Evolutionary conservation across 2,113 vertebrate species (phyloP), one percentile per base, ranked within the genome.

Genomic region (Takifugu flavidus): DNA sequence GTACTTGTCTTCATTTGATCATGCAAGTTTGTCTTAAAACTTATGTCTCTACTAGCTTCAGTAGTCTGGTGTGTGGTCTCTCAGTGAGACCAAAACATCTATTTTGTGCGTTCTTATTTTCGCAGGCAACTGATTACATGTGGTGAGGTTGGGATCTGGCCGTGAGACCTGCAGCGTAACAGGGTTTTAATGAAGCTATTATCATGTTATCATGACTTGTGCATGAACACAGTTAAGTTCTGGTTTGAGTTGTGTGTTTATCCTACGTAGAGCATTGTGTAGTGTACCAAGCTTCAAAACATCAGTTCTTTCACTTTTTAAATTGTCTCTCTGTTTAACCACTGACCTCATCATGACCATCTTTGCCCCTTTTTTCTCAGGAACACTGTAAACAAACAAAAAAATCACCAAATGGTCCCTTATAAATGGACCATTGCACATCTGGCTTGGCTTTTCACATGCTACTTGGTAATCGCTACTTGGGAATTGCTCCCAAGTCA

Each of bases 331-430:
- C 73, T 74, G 69, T 67, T 62, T 67, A 66, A 75, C 77, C 60
- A 47, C 61, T 55, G 68, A 82, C 82, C 74, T 54, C 79, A 88
- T 87, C 82, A 61, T 5, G 71, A 75, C 80, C 65, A 72, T 80
- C 76, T 20, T 20, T 20, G 20, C 20, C 20, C 20, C 20, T 20
- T 20, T 20, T 20, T 20, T 20, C 20, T 20, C 20, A 20, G 68
- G 84, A 89, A 82, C 79, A 88, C 80, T 88, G 75, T 88, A 88
- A 90, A 90, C 88, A 89, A 83, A 87, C 88, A 89, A 74, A 70
- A 55, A 86, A 82, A 84, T 87, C 86, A 85, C 82, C 72, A 62
- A 70, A 72, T 74, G 74, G 72, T 69, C 61, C 43, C 59, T 68
- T 67, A 73, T 79, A 87, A 89, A 83, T 77, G 65, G 83, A 72